Base-by-base conservation (phyloP, 2,888 invertebrate genomes). In the Agriopis marginaria region DNA sequence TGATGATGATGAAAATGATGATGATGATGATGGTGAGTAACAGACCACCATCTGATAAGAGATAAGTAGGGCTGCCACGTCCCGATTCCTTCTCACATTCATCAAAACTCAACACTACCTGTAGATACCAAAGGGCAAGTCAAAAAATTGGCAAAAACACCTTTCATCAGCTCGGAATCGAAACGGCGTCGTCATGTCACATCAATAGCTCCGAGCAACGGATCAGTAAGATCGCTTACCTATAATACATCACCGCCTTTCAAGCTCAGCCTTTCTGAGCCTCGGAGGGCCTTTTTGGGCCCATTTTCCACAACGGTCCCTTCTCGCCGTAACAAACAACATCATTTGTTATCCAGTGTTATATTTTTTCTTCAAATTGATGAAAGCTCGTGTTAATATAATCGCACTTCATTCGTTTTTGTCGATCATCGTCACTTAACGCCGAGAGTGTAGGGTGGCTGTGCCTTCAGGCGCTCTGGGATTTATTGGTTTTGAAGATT, bases 391-490 rank as follows among this genome's bases (percentile, higher is more conserved):
- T 90, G 93, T 92, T 94, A 91, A 93, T 93, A 94, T 92, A 93
- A 93, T 92, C 88, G 92, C 93, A 91, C 91, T 93, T 90, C 91
- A 93, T 92, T 86, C 89, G 73, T 91, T 93, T 94, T 93, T 92
- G 93, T 93, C 89, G 93, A 94, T 94, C 94, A 94, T 90, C 92
- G 92, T 93, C 93, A 93, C 94, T 93, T 94, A 93, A 87, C 86
- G 84, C 86, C 63, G 63, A 68, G 60, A 67, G 63, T 76, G 80
- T 78, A 71, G 80, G 83, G 89, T 85, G 86, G 39, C 83, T 69
- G 72, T 75, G 77, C 12, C 40, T 74, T 75, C 23, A 7, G 14
- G 4, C 0, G 3, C 4, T 56, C 55, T 40, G 11, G 11, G 17
- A 45, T 11, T 47, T 4, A 4, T 12, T 6, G 5, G 47, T 47